These are phyloP conservation scores for Nothocercus julius DNA, from an alignment of 2,113 vertebrate species.

Conservation along the genomic window DNA sequence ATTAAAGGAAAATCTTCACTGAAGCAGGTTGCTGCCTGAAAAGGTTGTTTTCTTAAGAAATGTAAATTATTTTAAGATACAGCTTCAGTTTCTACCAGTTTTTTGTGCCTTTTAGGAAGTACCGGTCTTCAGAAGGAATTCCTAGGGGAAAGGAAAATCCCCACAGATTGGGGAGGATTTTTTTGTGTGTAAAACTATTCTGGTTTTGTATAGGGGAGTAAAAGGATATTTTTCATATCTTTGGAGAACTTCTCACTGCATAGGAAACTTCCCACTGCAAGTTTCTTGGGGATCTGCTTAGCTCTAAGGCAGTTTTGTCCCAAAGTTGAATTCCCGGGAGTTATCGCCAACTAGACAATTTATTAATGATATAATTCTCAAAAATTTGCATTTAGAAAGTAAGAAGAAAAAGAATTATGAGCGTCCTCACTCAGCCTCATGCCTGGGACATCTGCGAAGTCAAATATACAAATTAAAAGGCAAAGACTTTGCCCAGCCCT, in stretches of 20 bases:
- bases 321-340: background rate
- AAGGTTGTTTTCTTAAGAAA: background rate
- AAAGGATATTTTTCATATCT: constrained; percentile 36
- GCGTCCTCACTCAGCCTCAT: background rate
- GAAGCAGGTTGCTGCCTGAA: background rate
- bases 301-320: background rate
- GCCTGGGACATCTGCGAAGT: background rate
- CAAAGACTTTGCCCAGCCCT: background rate
- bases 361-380: background rate
- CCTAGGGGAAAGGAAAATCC: constrained; percentile 28
- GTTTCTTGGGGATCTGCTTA: constrained; percentile 5
- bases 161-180: constrained; percentile 30
- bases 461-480: background rate
- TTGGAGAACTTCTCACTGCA: constrained; percentile 12
- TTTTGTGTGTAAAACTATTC: constrained; percentile 13
- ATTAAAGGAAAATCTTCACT: background rate
- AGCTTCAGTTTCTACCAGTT: background rate
- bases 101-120: constrained; percentile 48
- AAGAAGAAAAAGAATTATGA: background rate
- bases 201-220: constrained; percentile 56
- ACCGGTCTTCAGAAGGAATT: constrained; percentile 56
- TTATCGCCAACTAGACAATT: background rate
- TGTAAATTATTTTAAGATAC: constrained; percentile 1
- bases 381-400: background rate
- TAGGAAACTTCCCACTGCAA: constrained; percentile 1